These are phyloP conservation scores for Aphis gossypii DNA, from an alignment of 1,140 invertebrate genomes.

Conservation along the genomic window DNA sequence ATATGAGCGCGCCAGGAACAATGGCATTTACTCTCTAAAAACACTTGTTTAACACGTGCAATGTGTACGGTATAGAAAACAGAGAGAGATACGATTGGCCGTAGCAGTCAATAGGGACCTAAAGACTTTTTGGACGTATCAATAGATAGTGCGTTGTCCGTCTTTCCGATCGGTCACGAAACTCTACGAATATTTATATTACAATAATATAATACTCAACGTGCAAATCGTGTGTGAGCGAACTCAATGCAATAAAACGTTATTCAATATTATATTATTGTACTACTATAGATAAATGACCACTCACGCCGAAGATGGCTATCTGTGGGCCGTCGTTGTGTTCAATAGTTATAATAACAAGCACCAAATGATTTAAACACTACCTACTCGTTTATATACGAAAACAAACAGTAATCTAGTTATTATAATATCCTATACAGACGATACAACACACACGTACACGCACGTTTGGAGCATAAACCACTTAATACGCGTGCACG, in stretches of 20 bases:
- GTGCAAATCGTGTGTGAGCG: neutral
- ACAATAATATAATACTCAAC: neutral
- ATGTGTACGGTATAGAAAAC: no score
- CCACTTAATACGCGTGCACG: neutral
- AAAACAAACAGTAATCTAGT: conserved; percentile 5
- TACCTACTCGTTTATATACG: conserved; percentile 3
- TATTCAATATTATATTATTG: neutral
- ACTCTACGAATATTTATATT: neutral
- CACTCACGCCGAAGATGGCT: neutral
- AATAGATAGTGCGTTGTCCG: neutral
- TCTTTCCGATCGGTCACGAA: neutral
- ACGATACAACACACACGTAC: neutral
- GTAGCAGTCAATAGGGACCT: no score
- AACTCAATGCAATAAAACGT: neutral
- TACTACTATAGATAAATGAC: neutral
- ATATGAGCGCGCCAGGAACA: neutral
- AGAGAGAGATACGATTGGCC: neutral
- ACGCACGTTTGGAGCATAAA: neutral
- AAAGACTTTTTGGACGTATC: neutral
- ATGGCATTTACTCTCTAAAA: neutral
- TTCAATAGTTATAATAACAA: neutral
- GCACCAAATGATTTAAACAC: conserved; percentile 13
- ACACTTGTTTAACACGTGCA: neutral
- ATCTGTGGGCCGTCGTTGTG: neutral
- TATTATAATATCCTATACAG: neutral